Conservation (phyloP, 2,113 vertebrate species). For the Cyanoramphus novaezelandiae region DNA sequence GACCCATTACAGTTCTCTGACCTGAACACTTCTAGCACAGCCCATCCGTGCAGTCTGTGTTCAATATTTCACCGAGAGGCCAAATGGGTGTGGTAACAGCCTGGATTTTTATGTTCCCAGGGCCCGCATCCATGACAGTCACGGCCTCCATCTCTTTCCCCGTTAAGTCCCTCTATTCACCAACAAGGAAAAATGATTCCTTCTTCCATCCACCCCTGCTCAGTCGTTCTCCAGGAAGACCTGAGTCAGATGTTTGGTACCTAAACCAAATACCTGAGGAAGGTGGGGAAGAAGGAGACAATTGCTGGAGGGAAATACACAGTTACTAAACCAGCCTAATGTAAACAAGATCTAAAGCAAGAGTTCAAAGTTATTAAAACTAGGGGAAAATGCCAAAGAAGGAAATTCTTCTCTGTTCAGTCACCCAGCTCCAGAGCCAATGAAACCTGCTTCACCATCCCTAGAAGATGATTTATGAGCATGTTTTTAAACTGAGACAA, state of each 20-base stretch:
- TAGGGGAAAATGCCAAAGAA: slow-evolving; percentile 56
- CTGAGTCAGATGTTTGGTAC: slow-evolving; percentile 69
- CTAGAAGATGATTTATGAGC: slow-evolving; percentile 31
- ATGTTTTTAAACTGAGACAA: slow-evolving; percentile 48
- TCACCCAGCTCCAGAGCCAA: slow-evolving; percentile 47
- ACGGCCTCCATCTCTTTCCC: not conserved
- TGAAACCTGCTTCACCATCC: not conserved
- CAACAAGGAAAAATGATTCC: not conserved
- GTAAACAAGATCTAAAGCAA: slow-evolving; percentile 65
- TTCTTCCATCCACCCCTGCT: not conserved
- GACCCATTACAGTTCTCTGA: not conserved
- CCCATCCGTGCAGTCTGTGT: not conserved
- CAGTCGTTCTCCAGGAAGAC: slow-evolving; percentile 43
- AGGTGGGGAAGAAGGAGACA: slow-evolving; percentile 66
- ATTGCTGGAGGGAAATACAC: slow-evolving; percentile 62
- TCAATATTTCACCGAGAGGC: not conserved
- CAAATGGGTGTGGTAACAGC: not conserved
- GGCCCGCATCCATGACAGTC: not conserved
- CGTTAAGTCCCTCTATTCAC: not conserved
- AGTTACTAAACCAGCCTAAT: slow-evolving; percentile 56
- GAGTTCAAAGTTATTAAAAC: slow-evolving; percentile 69
- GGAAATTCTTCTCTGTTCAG: slow-evolving; percentile 63
- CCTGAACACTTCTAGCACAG: not conserved
- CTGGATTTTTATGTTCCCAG: not conserved
- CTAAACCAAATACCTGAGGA: slow-evolving; percentile 65